These are phyloP conservation scores for Spodoptera littoralis DNA, from an alignment of 2,888 invertebrate species.

Conservation along the genomic window DNA sequence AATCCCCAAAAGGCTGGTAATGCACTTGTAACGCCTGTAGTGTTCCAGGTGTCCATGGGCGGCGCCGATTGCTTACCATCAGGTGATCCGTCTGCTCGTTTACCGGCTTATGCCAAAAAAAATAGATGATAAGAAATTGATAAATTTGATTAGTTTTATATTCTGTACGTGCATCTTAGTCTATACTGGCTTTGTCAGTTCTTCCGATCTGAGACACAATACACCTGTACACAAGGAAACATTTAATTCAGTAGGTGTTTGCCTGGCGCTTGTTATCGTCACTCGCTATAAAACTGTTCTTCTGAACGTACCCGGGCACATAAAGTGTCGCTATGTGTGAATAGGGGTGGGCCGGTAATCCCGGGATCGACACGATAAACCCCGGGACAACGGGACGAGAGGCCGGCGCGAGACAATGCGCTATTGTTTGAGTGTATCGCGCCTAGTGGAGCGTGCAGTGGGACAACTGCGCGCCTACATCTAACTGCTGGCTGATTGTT, in stretches of 20 bases:
- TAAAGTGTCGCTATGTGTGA: conserved; percentile 47
- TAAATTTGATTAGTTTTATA: too few species aligned
- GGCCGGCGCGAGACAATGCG: conserved; percentile 51
- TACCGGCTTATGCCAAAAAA: too few species aligned
- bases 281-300: conserved; percentile 29
- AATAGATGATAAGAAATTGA: too few species aligned
- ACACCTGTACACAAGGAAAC: too few species aligned
- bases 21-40: too few species aligned
- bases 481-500: not conserved
- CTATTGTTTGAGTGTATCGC: conserved; percentile 52
- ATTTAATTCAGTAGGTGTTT: not conserved
- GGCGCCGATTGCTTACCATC: too few species aligned
- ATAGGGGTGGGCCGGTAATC: conserved; percentile 43
- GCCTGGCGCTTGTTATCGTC: conserved; percentile 28
- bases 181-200: too few species aligned
- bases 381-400: conserved; percentile 52
- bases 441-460: conserved; percentile 28
- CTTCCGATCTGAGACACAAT: too few species aligned
- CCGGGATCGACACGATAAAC: conserved; percentile 54
- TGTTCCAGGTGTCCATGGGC: too few species aligned
- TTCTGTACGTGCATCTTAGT: too few species aligned
- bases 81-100: too few species aligned
- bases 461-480: conserved; percentile 9
- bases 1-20: too few species aligned
- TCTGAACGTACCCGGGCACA: conserved; percentile 23